phyloP scores from a whole-genome alignment of 2,797 vertebrate genomes.

The Smutsia temminckii region DNA sequence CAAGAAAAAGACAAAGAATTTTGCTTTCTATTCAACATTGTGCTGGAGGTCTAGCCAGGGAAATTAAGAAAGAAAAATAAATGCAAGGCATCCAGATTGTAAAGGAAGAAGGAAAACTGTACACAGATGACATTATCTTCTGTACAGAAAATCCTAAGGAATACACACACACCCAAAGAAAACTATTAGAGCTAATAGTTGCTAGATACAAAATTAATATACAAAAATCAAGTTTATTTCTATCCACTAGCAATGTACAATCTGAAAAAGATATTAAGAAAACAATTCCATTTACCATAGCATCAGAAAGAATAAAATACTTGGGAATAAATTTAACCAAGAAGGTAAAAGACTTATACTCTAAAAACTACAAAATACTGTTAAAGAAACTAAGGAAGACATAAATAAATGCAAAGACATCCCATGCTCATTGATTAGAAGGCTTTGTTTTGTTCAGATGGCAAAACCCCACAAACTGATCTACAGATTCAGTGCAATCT shows the following conservation, averaged over 20 bases:
- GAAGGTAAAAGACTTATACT: neutral
- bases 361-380: neutral
- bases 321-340: neutral
- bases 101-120: neutral
- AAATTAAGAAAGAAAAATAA: neutral
- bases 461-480: neutral
- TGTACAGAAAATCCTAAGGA: neutral
- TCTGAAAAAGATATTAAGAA: neutral
- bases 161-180: neutral
- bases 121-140: neutral
- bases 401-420: neutral
- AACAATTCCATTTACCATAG: neutral
- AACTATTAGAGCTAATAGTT: neutral
- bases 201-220: neutral
- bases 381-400: neutral
- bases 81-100: neutral
- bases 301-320: neutral
- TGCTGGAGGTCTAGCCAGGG: neutral
- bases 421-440: neutral
- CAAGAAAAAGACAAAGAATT: neutral
- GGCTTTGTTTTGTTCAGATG: neutral
- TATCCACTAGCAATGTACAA: neutral
- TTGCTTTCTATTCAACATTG: neutral
- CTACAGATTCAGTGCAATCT: neutral
- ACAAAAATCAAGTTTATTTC: neutral